Conservation (phyloP, 2,113 vertebrate genomes). For the Tychaedon coryphoeus region DNA sequence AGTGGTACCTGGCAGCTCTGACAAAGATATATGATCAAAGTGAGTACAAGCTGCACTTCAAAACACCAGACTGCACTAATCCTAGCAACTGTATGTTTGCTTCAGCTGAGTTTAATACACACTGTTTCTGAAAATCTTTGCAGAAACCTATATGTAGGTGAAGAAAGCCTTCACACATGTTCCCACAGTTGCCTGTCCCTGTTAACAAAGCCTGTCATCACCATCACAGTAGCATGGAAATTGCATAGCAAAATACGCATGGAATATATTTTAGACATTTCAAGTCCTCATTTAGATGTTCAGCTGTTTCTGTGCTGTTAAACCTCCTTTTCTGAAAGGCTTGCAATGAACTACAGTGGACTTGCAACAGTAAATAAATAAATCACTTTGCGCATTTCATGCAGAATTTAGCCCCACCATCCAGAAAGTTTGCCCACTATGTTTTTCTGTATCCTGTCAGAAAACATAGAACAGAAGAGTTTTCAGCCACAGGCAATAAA, state of each 20-base stretch:
- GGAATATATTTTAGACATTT: not conserved
- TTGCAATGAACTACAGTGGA: not conserved
- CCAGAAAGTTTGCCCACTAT: not conserved
- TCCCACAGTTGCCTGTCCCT: not conserved
- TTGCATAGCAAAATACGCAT: not conserved
- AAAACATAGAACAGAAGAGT: not conserved
- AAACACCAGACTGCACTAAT: not conserved
- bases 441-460: not conserved
- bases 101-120: not conserved
- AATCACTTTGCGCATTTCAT: rapidly evolving
- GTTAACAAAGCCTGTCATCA: not conserved
- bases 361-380: not conserved
- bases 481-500: not conserved
- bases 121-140: not conserved
- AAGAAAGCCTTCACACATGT: not conserved
- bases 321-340: not conserved
- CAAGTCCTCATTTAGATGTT: not conserved
- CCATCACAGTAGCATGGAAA: not conserved
- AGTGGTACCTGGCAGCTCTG: not conserved
- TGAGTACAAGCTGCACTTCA: not conserved
- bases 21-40: not conserved
- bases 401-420: not conserved
- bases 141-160: not conserved
- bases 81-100: not conserved
- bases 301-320: not conserved